These are phyloP conservation scores for Turritopsis rubra DNA, from an alignment of 30 jellyfish, hydroid and myxozoan genomes.

Conservation along the genomic window DNA sequence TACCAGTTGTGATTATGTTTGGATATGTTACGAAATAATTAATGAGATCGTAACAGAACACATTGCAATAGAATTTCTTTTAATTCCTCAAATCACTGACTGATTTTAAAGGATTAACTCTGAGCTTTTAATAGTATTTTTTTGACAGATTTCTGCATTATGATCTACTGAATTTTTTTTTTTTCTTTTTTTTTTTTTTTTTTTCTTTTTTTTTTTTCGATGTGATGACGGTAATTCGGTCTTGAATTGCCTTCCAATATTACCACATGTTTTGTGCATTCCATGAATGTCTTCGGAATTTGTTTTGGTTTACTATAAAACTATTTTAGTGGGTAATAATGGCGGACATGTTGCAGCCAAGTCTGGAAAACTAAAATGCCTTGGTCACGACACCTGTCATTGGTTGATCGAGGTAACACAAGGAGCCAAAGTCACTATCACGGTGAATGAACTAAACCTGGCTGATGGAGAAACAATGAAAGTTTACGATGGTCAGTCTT, in stretches of 20 bases:
- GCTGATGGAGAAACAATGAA: constrained; percentile 46
- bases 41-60: background rate
- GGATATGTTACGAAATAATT: background rate
- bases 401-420: constrained; percentile 80
- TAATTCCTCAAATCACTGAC: background rate
- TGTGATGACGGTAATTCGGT: background rate
- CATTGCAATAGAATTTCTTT: background rate
- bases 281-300: background rate
- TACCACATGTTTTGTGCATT: background rate
- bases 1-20: too few relatives aligned
- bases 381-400: constrained; percentile 56
- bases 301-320: background rate
- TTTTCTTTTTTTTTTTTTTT: too few relatives aligned
- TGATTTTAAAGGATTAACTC: background rate
- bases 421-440: constrained; percentile 69
- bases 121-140: background rate
- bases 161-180: too few relatives aligned
- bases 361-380: constrained; percentile 37
- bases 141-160: background rate
- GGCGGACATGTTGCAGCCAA: constrained; percentile 42
- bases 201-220: background rate
- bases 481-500: constrained; percentile 62
- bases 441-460: constrained; percentile 32
- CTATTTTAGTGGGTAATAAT: constrained; percentile 23
- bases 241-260: background rate